These are phyloP conservation scores for Lagodon rhomboides DNA, from an alignment of 2,797 vertebrate species.

Conservation along the genomic window DNA sequence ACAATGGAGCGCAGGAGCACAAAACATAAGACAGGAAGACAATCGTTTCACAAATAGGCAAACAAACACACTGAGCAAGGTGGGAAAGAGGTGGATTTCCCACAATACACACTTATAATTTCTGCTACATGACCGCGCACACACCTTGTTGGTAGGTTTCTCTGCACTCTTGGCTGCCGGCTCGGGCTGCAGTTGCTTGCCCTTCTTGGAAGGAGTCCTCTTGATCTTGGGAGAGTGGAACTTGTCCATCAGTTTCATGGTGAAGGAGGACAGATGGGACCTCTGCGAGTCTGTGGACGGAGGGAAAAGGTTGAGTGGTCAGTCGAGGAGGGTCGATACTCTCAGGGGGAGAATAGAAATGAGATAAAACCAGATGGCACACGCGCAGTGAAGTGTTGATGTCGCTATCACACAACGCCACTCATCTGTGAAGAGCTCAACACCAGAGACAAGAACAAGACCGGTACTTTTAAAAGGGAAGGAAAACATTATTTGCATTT, in stretches of 20 bases:
- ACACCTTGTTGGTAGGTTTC: slow-evolving; percentile 94
- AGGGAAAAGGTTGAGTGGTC: slow-evolving; percentile 35
- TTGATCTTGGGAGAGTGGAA: slow-evolving; percentile 99
- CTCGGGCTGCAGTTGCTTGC: slow-evolving; percentile 93
- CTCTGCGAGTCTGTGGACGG: slow-evolving; percentile 93
- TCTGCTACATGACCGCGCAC: slow-evolving; percentile 13
- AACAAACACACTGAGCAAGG: slow-evolving; percentile 60
- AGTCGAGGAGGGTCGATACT: slow-evolving; percentile 37
- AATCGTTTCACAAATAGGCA: slow-evolving; percentile 59
- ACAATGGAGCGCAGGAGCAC: slow-evolving; percentile 62
- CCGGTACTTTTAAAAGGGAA: slow-evolving; percentile 8
- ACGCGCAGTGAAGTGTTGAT: slow-evolving; percentile 23
- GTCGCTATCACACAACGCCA: slow-evolving; percentile 11
- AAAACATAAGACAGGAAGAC: slow-evolving; percentile 60
- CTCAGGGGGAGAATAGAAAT: slow-evolving; percentile 23
- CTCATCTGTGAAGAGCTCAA: slow-evolving; percentile 3
- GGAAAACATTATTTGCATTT: slow-evolving; percentile 1
- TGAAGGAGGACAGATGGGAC: slow-evolving; percentile 98
- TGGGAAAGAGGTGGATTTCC: slow-evolving; percentile 64
- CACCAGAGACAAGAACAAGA: neutral
- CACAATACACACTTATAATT: slow-evolving; percentile 41
- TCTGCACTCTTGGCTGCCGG: slow-evolving; percentile 91
- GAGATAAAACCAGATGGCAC: slow-evolving; percentile 46
- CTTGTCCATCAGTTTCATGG: slow-evolving; percentile 99
- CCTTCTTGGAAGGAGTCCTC: slow-evolving; percentile 97